phyloP scores from a whole-genome alignment of 2,113 vertebrate species.

The Thamnophis sirtalis region DNA sequence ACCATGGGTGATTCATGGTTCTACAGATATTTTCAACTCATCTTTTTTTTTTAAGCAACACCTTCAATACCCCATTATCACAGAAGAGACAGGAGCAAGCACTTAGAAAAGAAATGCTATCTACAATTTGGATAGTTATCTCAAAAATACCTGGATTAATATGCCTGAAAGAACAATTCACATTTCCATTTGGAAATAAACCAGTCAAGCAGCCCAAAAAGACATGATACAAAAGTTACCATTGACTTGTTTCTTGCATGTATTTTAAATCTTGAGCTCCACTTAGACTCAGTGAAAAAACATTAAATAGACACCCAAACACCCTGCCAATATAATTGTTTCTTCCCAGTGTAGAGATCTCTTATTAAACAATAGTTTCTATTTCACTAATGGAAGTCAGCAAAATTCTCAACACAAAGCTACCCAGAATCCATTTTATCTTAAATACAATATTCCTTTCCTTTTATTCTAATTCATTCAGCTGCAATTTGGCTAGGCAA shows the following conservation, averaged over 20 bases:
- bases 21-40: background rate
- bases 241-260: background rate
- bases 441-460: constrained; percentile 19
- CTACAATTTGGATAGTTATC: background rate
- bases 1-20: background rate
- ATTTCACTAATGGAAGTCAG: constrained; percentile 30
- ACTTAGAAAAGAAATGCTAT: too few species aligned
- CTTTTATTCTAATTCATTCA: constrained; percentile 16
- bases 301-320: background rate
- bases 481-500: constrained; percentile 26
- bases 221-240: constrained; percentile 18
- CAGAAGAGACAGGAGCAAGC: background rate
- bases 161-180: background rate
- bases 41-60: background rate
- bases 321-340: background rate
- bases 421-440: background rate
- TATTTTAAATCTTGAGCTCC: background rate
- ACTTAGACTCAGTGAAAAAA: too few species aligned
- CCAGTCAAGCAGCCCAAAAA: background rate
- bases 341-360: background rate
- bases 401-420: constrained; percentile 14
- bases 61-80: background rate
- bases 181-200: background rate
- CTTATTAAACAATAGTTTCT: background rate
- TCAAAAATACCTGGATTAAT: background rate